Percentiles rank a stretch among this genome's conserved stretches.
These are phyloP conservation scores for Chorisops tibialis DNA, from an alignment of 2,888 invertebrate genomes.

Conservation along the genomic window DNA sequence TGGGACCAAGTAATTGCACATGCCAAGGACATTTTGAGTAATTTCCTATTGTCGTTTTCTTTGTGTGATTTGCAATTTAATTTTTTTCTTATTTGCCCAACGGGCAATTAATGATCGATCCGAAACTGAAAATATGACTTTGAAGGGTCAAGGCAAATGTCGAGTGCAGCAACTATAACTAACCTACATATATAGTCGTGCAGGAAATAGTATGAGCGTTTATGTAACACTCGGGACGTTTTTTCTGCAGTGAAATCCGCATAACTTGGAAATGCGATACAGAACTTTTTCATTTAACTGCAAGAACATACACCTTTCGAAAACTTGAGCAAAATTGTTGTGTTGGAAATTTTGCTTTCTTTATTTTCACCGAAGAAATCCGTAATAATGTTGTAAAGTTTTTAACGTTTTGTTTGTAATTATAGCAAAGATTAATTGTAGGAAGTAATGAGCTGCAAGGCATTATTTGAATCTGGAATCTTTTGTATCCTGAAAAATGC, in stretches of 20 bases:
- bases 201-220: not conserved
- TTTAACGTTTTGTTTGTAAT: too few species aligned
- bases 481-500: too few species aligned
- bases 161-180: not conserved
- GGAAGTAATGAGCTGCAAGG: too few species aligned
- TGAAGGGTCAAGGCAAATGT: conserved; percentile 27
- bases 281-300: not conserved
- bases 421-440: too few species aligned
- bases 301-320: too few species aligned
- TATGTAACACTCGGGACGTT: conserved; percentile 17
- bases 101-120: too few species aligned
- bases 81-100: too few species aligned
- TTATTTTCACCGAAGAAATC: too few species aligned
- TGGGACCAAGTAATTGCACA: conserved; percentile 7
- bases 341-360: too few species aligned
- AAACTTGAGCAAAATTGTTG: too few species aligned
- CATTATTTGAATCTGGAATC: too few species aligned
- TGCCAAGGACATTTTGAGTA: conserved; percentile 12
- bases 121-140: conserved; percentile 14
- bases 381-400: too few species aligned
- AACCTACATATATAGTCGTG: not conserved
- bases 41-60: conserved; percentile 1
- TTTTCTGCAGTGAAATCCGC: conserved; percentile 29
- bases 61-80: not conserved
- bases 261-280: conserved; percentile 5